phyloP scores from a whole-genome alignment of 2,888 invertebrate genomes.

The Vesta saturnalis region DNA sequence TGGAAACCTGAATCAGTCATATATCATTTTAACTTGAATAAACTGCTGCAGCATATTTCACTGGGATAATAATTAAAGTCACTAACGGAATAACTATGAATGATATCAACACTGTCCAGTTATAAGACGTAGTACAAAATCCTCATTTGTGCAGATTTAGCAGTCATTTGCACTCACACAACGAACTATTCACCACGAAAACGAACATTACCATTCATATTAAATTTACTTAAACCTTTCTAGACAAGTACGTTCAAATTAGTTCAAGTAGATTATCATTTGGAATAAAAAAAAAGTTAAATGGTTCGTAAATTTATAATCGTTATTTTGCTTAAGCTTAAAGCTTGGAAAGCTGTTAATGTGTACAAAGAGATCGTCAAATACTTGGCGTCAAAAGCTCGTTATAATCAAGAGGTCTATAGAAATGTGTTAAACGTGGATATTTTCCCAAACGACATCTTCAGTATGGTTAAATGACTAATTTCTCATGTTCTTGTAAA shows the following conservation, averaged over 20 bases:
- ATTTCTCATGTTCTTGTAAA: not conserved
- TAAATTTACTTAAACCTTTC: not conserved
- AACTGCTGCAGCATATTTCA: constrained; percentile 22
- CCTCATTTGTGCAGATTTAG: constrained; percentile 30
- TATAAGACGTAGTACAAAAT: constrained; percentile 15
- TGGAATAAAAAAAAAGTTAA: not conserved
- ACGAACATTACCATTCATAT: not conserved
- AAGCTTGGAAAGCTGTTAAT: not conserved
- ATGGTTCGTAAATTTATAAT: not conserved
- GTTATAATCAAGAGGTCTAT: not conserved
- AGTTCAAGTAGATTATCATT: not conserved
- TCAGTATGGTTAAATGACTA: not conserved
- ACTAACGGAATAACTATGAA: constrained; percentile 33
- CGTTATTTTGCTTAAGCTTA: not conserved
- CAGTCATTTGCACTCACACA: constrained; percentile 26
- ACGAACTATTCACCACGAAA: constrained; percentile 2
- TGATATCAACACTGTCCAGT: constrained; percentile 37
- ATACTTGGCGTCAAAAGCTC: not conserved
- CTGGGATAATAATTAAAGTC: constrained; percentile 37
- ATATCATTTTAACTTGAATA: not conserved
- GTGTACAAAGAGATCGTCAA: not conserved
- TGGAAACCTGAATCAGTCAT: not conserved
- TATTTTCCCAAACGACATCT: not conserved
- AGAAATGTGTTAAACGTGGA: constrained; percentile 3
- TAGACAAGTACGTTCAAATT: not conserved